A percentile compares a stretch with the other conserved stretches of the same genome.
These are phyloP conservation scores for Cyclophora punctaria DNA, from an alignment of 2,888 invertebrate species.

Conservation along the genomic window DNA sequence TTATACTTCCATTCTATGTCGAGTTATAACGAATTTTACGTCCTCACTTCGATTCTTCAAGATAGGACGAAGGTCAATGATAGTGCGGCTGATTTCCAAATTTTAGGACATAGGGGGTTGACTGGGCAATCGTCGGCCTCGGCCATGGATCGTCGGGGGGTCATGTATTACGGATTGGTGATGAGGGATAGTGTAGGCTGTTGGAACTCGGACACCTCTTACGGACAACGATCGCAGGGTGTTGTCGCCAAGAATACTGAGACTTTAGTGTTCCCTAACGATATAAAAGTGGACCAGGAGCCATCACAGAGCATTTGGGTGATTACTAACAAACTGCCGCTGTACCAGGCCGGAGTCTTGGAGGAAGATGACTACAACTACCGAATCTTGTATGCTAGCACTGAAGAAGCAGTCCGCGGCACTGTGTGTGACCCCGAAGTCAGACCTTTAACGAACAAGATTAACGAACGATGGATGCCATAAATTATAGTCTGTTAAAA, in stretches of 20 bases:
- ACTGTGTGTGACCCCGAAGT: constrained; percentile 81
- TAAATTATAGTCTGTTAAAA: constrained; percentile 16
- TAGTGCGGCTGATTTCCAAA: constrained; percentile 46
- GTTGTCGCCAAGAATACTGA: constrained; percentile 77
- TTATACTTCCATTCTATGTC: constrained; percentile 89
- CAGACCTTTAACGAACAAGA: constrained; percentile 6
- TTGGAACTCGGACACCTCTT: constrained; percentile 85
- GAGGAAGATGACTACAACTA: constrained; percentile 81
- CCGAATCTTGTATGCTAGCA: constrained; percentile 80
- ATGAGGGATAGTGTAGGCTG: constrained; percentile 84
- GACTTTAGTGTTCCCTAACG: constrained; percentile 86
- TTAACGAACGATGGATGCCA: constrained; percentile 28
- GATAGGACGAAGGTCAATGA: constrained; percentile 64
- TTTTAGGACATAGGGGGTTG: constrained; percentile 70
- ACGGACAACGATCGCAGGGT: constrained; percentile 76
- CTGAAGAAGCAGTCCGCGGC: constrained; percentile 76
- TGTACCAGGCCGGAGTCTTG: constrained; percentile 80
- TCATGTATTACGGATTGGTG: constrained; percentile 87
- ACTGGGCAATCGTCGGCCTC: constrained; percentile 84
- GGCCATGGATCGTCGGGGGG: constrained; percentile 80
- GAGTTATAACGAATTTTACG: constrained; percentile 85
- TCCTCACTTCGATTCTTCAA: constrained; percentile 78
- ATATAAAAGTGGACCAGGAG: constrained; percentile 84
- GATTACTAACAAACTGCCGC: constrained; percentile 83
- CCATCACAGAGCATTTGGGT: constrained; percentile 83